phyloP scores from a whole-genome alignment of 2,888 invertebrate species.

The Coenonympha glycerion region DNA sequence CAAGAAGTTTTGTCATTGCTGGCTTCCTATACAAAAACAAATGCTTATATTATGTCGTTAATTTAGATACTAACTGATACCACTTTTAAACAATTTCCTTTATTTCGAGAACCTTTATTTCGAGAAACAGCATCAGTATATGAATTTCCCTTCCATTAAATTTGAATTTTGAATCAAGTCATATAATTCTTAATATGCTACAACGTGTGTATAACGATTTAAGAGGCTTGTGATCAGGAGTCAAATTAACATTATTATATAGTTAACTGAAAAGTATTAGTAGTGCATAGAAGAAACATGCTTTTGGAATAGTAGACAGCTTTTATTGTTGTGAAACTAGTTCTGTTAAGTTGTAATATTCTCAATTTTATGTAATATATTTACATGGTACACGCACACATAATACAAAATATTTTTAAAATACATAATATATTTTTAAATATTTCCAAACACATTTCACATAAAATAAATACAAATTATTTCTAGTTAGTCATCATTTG shows the following conservation, averaged over 20 bases:
- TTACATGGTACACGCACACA: conserved; percentile 3
- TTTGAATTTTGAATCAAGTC: no score
- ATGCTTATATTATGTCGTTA: no score
- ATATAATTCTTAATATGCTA: conserved; percentile 24
- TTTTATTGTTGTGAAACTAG: not conserved
- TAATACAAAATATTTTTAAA: conserved; percentile 1
- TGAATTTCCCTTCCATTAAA: no score
- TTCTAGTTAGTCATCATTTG: not conserved
- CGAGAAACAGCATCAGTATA: no score
- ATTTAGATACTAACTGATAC: no score
- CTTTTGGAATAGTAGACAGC: conserved; percentile 3
- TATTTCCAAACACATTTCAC: not conserved
- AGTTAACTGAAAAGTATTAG: conserved; percentile 20
- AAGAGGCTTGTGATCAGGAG: conserved; percentile 16
- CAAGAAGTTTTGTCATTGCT: no score
- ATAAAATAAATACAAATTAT: not conserved
- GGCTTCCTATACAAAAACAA: no score
- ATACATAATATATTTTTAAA: not conserved
- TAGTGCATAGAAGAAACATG: conserved; percentile 10
- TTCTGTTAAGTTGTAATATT: not conserved
- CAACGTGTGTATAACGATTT: conserved; percentile 19
- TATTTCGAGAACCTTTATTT: no score
- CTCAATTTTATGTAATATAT: not conserved
- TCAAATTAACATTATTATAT: conserved; percentile 7
- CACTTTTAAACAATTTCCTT: no score